A percentile compares a stretch with the other conserved stretches of the same genome.
phyloP scores from a whole-genome alignment of 2,888 invertebrate genomes.

The Nymphalis polychloros region DNA sequence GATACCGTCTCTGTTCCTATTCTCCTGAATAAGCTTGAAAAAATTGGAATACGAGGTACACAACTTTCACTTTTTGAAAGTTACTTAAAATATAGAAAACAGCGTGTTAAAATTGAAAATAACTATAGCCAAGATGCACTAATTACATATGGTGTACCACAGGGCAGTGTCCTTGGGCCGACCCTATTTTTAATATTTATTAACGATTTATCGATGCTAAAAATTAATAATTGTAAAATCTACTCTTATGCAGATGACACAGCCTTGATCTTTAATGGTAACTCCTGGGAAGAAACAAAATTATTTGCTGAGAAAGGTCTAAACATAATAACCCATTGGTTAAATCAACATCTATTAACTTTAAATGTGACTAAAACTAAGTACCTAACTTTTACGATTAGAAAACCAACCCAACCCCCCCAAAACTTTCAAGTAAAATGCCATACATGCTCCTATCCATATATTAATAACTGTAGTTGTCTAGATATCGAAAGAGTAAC shows the following conservation, averaged over 20 bases:
- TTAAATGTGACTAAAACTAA: too few relatives aligned
- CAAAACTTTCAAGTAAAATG: too few relatives aligned
- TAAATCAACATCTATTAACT: conserved; percentile 6
- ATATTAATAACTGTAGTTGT: conserved; percentile 1
- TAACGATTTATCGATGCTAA: background rate
- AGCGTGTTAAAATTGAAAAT: background rate
- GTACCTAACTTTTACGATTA: conserved; percentile 8
- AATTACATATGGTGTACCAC: background rate
- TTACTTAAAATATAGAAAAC: background rate
- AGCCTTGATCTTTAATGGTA: conserved; percentile 8
- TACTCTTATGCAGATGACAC: conserved; percentile 19
- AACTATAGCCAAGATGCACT: background rate
- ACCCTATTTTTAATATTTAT: background rate
- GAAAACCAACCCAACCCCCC: background rate
- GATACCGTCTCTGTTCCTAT: background rate
- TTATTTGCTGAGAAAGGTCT: conserved; percentile 4
- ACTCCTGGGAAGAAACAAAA: conserved; percentile 5
- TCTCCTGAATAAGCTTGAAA: background rate
- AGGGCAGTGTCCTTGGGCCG: background rate
- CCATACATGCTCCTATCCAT: background rate
- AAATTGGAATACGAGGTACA: background rate
- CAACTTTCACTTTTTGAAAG: background rate
- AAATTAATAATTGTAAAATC: conserved; percentile 5
- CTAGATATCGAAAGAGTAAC: conserved; percentile 1
- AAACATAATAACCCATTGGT: background rate